A percentile compares a stretch with the other conserved stretches of the same genome.
These are phyloP conservation scores for Diadegma fenestrale DNA, from an alignment of 2,888 invertebrate species.

Conservation along the genomic window DNA sequence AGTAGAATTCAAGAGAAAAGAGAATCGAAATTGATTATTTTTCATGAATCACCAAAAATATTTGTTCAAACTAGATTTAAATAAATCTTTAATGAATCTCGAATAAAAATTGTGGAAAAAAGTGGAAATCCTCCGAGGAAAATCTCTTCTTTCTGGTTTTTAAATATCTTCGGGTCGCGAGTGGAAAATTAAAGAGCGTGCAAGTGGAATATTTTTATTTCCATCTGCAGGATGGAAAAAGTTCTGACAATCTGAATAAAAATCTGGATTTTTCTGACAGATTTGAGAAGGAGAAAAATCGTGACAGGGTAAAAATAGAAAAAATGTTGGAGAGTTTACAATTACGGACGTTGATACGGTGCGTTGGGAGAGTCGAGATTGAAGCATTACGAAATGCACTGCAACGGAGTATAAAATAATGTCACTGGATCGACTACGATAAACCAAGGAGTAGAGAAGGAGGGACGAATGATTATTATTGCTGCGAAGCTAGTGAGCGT, in stretches of 20 bases:
- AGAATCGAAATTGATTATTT: not conserved
- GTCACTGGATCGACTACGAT: slow-evolving; percentile 5
- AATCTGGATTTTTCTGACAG: not conserved
- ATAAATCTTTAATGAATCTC: not conserved
- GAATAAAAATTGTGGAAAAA: too few relatives aligned
- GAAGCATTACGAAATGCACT: slow-evolving; percentile 34
- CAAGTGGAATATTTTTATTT: not conserved
- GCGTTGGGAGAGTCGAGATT: slow-evolving; percentile 12
- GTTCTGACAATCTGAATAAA: not conserved
- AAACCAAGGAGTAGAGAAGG: slow-evolving; percentile 1
- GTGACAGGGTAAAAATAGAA: not conserved
- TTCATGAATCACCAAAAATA: not conserved
- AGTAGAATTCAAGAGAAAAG: slow-evolving; percentile 6
- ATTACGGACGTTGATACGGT: slow-evolving; percentile 33
- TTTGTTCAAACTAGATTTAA: not conserved
- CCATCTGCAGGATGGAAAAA: too few relatives aligned
- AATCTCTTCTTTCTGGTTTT: too few relatives aligned
- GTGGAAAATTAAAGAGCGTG: not conserved
- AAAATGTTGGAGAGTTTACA: slow-evolving; percentile 5
- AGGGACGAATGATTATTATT: slow-evolving; percentile 33
- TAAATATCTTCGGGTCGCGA: not conserved
- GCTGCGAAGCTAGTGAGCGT: slow-evolving; percentile 30
- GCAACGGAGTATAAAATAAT: slow-evolving; percentile 28
- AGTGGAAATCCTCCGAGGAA: too few relatives aligned
- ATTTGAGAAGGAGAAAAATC: not conserved